Evolutionary conservation across 2,113 vertebrate species (phyloP).

Genomic region (Misgurnus mizolepis): DNA sequence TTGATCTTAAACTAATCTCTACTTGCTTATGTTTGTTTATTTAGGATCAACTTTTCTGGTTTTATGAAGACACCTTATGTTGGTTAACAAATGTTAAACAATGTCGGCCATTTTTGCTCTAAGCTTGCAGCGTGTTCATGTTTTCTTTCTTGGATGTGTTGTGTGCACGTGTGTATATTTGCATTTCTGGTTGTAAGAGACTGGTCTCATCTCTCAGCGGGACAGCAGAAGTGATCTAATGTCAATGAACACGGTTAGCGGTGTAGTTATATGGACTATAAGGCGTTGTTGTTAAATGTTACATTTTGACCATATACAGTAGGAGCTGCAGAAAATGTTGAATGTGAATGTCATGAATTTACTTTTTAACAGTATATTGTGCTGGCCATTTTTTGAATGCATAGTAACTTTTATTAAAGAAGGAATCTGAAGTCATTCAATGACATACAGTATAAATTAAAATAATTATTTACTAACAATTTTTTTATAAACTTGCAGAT

Average conservation of each 20-base stretch:
- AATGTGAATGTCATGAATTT: too few species aligned
- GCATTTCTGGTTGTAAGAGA: constrained; percentile 16
- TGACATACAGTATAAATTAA: too few species aligned
- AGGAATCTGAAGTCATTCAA: neutral
- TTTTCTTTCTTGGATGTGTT: neutral
- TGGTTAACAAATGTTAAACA: neutral
- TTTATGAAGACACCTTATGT: neutral
- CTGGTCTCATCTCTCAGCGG: constrained; percentile 31
- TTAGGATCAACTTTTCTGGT: constrained; percentile 3
- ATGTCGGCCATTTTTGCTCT: neutral
- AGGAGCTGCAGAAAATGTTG: too few species aligned
- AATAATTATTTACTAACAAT: too few species aligned
- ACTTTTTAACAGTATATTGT: too few species aligned
- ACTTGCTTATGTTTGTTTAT: neutral
- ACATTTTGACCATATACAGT: too few species aligned
- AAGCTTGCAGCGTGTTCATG: neutral
- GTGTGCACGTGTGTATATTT: neutral
- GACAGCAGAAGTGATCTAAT: neutral
- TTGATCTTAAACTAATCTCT: constrained; percentile 1
- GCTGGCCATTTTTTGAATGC: too few species aligned
- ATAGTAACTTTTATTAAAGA: neutral
- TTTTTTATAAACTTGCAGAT: too few species aligned
- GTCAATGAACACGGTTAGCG: neutral
- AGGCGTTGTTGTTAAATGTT: neutral
- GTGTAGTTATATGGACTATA: neutral